Conservation (phyloP, 1,140 invertebrate species). For the Formica exsecta region DNA sequence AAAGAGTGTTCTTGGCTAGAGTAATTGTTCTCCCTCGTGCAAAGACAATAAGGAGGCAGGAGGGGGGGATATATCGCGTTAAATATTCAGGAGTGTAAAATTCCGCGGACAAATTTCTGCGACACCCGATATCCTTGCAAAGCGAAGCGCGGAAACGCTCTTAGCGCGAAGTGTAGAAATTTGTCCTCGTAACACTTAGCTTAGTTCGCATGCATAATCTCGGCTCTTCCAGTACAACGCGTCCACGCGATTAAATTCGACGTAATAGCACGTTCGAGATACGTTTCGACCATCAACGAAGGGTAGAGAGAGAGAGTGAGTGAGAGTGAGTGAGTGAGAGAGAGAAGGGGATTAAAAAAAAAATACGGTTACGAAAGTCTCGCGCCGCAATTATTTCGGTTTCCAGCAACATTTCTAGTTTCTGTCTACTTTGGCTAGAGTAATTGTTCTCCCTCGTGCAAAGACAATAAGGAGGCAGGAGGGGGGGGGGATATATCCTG, state of each 20-base stretch:
- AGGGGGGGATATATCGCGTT: neutral
- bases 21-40: neutral
- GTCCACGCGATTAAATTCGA: conserved; percentile 37
- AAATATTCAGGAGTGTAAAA: neutral
- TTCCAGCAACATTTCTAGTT: conserved; percentile 7
- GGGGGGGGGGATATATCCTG: neutral
- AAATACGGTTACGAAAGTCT: neutral
- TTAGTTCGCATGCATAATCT: conserved; percentile 23
- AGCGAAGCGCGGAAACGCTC: conserved; percentile 41
- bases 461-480: neutral
- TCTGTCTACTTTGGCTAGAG: conserved; percentile 27
- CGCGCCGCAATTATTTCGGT: conserved; percentile 5
- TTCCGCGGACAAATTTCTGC: neutral
- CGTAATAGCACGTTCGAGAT: conserved; percentile 14
- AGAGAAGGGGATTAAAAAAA: too few relatives aligned
- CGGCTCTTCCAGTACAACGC: conserved; percentile 7
- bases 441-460: neutral
- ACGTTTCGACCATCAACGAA: neutral
- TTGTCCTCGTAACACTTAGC: conserved; percentile 56
- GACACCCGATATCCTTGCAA: conserved; percentile 21
- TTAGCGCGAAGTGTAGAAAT: conserved; percentile 51
- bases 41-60: neutral
- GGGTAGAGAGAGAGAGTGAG: too few relatives aligned
- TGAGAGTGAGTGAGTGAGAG: too few relatives aligned
- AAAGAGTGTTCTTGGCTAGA: neutral